Conservation (phyloP, 2,797 vertebrate genomes). For the Neosilurus hyrtlii region DNA sequence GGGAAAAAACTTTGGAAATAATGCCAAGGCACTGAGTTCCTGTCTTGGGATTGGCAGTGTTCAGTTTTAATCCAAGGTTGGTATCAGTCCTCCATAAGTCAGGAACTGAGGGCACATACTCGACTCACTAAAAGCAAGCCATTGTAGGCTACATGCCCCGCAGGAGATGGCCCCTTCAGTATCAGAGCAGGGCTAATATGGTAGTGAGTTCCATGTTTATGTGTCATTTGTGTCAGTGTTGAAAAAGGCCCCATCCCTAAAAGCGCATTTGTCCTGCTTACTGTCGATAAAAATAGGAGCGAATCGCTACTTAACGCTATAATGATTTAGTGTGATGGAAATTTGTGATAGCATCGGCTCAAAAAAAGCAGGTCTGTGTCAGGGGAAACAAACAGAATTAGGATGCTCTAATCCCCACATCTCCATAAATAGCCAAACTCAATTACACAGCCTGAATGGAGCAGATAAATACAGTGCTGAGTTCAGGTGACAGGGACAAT, state of each 20-base stretch:
- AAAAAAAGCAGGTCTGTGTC: constrained; percentile 47
- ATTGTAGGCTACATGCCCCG: constrained; percentile 38
- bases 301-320: constrained; percentile 73
- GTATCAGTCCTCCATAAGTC: constrained; percentile 34
- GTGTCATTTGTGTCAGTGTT: constrained; percentile 71
- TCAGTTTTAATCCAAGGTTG: constrained; percentile 51
- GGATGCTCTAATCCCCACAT: constrained; percentile 48
- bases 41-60: constrained; percentile 64
- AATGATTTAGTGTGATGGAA: constrained; percentile 67
- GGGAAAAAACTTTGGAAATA: constrained; percentile 64
- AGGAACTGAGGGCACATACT: constrained; percentile 32
- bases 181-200: constrained; percentile 41
- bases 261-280: constrained; percentile 73
- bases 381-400: constrained; percentile 56
- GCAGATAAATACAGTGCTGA: constrained; percentile 52
- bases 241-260: constrained; percentile 73
- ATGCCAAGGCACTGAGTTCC: constrained; percentile 69
- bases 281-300: constrained; percentile 68
- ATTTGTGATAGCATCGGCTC: constrained; percentile 50
- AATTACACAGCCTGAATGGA: constrained; percentile 48
- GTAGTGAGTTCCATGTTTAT: constrained; percentile 56
- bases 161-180: constrained; percentile 26
- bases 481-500: constrained; percentile 50
- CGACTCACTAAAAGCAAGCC: constrained; percentile 36
- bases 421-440: constrained; percentile 58